Conservation (phyloP, 2,888 invertebrate species). For the Antitype chi region DNA sequence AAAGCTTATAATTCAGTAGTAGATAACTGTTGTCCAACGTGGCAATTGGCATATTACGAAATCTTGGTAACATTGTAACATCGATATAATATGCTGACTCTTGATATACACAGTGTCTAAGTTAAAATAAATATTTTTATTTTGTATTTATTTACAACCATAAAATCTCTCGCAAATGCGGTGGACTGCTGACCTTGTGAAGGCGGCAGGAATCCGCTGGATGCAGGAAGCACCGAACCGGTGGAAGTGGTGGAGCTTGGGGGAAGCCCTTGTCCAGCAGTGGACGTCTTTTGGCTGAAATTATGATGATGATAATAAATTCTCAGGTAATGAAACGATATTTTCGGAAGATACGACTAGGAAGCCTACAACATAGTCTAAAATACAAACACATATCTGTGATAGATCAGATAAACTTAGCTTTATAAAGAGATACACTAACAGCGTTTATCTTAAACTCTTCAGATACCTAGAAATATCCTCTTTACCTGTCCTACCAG, state of each 20-base stretch:
- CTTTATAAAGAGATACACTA: background rate
- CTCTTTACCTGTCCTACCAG: constrained; percentile 5
- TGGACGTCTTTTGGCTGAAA: no score
- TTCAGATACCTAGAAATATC: constrained; percentile 16
- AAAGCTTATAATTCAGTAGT: background rate
- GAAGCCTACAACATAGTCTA: background rate
- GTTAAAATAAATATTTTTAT: background rate
- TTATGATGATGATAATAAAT: no score
- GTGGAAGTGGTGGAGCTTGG: no score
- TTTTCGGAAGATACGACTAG: background rate
- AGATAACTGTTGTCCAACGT: background rate
- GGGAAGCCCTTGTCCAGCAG: no score
- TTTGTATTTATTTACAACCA: background rate
- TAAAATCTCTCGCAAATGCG: no score
- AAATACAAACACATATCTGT: background rate
- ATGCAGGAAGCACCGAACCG: no score
- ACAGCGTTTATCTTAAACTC: constrained; percentile 11
- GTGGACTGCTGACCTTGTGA: no score
- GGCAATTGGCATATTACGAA: background rate
- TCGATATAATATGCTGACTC: background rate
- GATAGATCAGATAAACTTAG: background rate
- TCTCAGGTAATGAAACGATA: no score
- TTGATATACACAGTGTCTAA: background rate
- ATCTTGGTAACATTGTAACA: background rate
- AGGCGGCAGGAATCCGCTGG: no score